These are phyloP conservation scores for Meloidogyne floridensis DNA, from an alignment of 1,140 invertebrate species.

Conservation along the genomic window DNA sequence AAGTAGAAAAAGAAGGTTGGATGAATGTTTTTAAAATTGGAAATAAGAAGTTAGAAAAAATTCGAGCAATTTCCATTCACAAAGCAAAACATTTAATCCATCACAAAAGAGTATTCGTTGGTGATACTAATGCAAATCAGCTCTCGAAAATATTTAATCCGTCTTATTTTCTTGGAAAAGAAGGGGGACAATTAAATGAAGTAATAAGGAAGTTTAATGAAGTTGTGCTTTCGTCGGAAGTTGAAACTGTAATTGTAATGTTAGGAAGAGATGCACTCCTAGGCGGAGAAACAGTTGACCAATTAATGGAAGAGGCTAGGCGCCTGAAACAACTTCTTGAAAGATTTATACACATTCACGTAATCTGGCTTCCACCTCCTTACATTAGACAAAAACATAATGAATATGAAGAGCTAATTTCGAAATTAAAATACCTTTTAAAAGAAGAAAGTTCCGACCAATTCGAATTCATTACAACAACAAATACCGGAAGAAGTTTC, in stretches of 20 bases:
- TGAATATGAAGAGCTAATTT: slow-evolving; percentile 2
- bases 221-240: neutral
- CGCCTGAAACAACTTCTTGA: neutral
- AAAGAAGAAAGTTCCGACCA: neutral
- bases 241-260: slow-evolving; percentile 7
- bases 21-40: neutral
- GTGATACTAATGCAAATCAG: neutral
- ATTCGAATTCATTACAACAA: neutral
- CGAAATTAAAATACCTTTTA: too few relatives aligned
- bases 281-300: slow-evolving; percentile 2
- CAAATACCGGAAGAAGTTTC: neutral
- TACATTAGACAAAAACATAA: neutral
- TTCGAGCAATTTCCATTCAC: neutral
- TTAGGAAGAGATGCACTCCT: slow-evolving; percentile 3
- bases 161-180: slow-evolving; percentile 3
- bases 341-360: neutral
- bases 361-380: slow-evolving; percentile 9
- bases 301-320: slow-evolving; percentile 5
- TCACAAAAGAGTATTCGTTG: neutral
- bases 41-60: neutral
- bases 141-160: neutral
- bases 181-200: neutral
- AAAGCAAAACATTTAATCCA: neutral
- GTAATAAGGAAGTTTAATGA: slow-evolving; percentile 13
- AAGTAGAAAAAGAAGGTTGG: neutral